phyloP scores from a whole-genome alignment of 2,797 vertebrate genomes.

The Falco cherrug region DNA sequence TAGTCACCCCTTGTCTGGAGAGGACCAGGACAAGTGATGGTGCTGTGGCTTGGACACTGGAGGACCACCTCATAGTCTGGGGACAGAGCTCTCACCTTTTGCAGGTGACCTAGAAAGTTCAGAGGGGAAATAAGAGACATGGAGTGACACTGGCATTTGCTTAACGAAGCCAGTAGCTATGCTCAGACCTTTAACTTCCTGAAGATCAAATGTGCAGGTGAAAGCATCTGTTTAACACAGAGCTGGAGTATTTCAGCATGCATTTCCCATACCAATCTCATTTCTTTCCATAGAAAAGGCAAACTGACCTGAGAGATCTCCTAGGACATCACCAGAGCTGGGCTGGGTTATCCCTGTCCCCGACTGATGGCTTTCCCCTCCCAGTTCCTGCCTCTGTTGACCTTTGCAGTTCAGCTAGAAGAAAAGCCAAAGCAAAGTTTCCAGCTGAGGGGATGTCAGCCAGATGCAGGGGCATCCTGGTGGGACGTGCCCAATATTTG shows the following conservation, averaged over 20 bases:
- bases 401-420: neutral
- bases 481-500: neutral
- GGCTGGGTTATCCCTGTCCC: neutral
- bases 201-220: neutral
- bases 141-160: neutral
- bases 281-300: neutral
- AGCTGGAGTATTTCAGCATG: neutral
- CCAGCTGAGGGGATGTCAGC: neutral
- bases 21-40: neutral
- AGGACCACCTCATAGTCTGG: neutral
- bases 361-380: neutral
- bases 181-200: neutral
- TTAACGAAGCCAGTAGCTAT: neutral
- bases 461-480: neutral
- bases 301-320: neutral
- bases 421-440: neutral
- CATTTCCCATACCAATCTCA: neutral
- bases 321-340: neutral
- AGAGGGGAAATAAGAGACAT: neutral
- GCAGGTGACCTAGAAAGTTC: neutral
- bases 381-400: neutral
- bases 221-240: neutral
- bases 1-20: neutral
- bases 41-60: neutral
- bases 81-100: neutral